A percentile compares a stretch with the other conserved stretches of the same genome.
phyloP scores from a whole-genome alignment of 2,888 invertebrate species.

The Oscheius sp. region DNA sequence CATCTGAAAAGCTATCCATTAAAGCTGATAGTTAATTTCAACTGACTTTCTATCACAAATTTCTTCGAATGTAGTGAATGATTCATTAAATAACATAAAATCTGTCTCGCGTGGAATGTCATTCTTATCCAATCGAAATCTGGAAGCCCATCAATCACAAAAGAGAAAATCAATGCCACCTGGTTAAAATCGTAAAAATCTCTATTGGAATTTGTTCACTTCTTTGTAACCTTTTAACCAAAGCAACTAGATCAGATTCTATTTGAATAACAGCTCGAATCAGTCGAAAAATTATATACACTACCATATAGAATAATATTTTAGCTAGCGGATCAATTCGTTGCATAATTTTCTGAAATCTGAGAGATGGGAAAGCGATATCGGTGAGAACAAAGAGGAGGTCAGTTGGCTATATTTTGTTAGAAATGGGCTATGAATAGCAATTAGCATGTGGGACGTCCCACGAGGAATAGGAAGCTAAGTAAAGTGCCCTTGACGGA shows the following conservation, averaged over 20 bases:
- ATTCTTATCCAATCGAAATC: conserved; percentile 26
- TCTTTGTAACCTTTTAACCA: conserved; percentile 1
- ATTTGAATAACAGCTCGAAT: conserved; percentile 21
- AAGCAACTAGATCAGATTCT: conserved; percentile 31
- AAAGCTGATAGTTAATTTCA: not conserved
- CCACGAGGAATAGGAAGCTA: conserved; percentile 13
- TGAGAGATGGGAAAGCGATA: not conserved
- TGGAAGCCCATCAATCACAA: not conserved
- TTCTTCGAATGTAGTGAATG: conserved; percentile 30
- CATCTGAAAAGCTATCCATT: conserved; percentile 29
- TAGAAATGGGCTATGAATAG: conserved; percentile 4
- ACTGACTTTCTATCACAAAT: conserved; percentile 17
- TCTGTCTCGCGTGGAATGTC: conserved; percentile 25
- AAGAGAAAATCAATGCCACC: conserved; percentile 22
- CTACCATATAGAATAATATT: not conserved
- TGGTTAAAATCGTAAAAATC: conserved; percentile 41
- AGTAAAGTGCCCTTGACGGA: conserved; percentile 16
- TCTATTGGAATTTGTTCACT: conserved; percentile 28
- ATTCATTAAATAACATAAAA: conserved; percentile 24
- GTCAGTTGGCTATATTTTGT: not conserved
- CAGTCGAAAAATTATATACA: conserved; percentile 28
- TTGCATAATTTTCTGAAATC: conserved; percentile 11
- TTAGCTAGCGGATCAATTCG: conserved; percentile 2
- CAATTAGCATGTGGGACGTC: conserved; percentile 7
- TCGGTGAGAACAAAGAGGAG: not conserved